Evolutionary conservation across 2,113 vertebrate genomes (phyloP).

Genomic region (Lophura nycthemera): DNA sequence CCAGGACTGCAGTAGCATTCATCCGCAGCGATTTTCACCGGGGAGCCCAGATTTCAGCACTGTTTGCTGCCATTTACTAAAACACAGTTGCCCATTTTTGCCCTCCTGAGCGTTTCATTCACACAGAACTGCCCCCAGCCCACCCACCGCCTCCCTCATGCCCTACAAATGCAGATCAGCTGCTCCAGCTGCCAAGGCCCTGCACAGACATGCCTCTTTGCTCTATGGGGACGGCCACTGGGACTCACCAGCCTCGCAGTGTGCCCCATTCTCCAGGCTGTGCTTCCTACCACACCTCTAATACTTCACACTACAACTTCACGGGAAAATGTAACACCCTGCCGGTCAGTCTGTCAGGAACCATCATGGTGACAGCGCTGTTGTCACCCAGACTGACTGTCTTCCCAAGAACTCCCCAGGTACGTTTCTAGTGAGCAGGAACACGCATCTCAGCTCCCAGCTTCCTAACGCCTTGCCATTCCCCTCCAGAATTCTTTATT

Average conservation of each 20-base stretch:
- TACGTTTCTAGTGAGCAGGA: rapidly evolving
- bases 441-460: background rate
- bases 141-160: background rate
- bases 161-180: background rate
- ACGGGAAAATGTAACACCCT: background rate
- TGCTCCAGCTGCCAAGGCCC: background rate
- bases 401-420: background rate
- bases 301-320: background rate
- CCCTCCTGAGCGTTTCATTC: background rate
- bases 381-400: background rate
- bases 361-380: background rate
- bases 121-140: background rate
- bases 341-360: background rate
- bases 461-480: rapidly evolving
- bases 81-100: background rate
- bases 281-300: rapidly evolving
- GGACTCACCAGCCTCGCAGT: too few relatives aligned
- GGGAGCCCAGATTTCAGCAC: background rate
- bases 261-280: background rate
- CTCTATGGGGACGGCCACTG: rapidly evolving
- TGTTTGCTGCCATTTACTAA: background rate
- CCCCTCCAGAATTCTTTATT: background rate
- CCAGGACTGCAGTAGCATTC: rapidly evolving
- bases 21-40: rapidly evolving
- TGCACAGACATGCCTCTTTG: rapidly evolving